Evolutionary conservation across 1,140 invertebrate species (phyloP), one percentile per base, ranked within the genome.

Genomic region (Maconellicoccus hirsutus): DNA sequence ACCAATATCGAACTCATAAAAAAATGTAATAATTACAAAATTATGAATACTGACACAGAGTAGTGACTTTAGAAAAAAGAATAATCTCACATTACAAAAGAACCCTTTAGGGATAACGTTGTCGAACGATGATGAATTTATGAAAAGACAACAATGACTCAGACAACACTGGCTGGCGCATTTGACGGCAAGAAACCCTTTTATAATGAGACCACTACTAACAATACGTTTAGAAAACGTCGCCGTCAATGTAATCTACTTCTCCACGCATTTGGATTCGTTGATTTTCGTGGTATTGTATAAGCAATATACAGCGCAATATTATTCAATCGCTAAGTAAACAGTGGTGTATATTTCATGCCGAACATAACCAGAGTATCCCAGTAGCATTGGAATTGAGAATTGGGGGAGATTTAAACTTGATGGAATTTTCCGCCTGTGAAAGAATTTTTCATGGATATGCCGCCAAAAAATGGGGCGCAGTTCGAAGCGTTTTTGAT

Each of bases 81-180:
- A 52, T 52, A 52, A 52, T 52, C 42, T 52, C 42, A 19, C 42
- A 52, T 52, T 52, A 52, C 42, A 52, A 52, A 52, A 52, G 42
- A 52, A 52, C 42, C 42, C 42, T 52, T 52, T 16, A 52, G 42
- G 42, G 42, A 52, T 52, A 38, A 52, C 42, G n/a, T 52, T 52
- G 42, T 52, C 42, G 42, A 52, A 52, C 42, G 42, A 52, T 52
- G 42, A 52, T 52, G 42, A 52, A 52, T 52, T 52, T 52, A 52
- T 52, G 42, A 52, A 52, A 52, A 52, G 42, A 52, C 42, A 52
- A 52, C 42, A 52, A 52, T 52, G 42, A 52, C 42, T 52, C 42
- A 52, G 42, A 52, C 42, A 16, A 19, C 6, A 16, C 16, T 52
- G 42, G 42, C n/a, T 52, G 42, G 42, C 42, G 42, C 42, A 52